phyloP scores from a whole-genome alignment of 2,797 vertebrate species.

The Natrix natrix region DNA sequence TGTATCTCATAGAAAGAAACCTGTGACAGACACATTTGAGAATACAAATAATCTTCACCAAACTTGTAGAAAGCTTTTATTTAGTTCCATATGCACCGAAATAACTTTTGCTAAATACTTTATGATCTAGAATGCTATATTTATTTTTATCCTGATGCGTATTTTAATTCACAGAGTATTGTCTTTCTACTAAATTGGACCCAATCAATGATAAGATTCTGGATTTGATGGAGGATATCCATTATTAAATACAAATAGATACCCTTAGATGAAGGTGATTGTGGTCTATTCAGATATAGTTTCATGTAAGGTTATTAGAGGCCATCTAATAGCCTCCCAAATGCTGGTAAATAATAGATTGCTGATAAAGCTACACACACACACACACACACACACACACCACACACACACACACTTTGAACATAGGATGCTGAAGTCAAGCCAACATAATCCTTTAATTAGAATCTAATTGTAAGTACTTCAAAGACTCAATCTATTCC shows the following conservation, averaged over 20 bases:
- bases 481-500: constrained; percentile 46
- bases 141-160: neutral
- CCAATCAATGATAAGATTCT: neutral
- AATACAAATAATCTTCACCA: neutral
- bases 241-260: neutral
- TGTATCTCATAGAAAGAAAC: neutral
- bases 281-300: neutral
- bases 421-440: constrained; percentile 5
- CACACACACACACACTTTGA: neutral
- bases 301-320: neutral
- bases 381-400: neutral
- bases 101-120: neutral
- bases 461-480: constrained; percentile 15
- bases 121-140: neutral
- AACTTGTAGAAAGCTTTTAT: neutral
- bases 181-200: neutral
- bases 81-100: neutral
- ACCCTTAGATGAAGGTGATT: constrained; percentile 24
- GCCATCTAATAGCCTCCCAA: constrained; percentile 15
- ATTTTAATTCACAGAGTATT: neutral
- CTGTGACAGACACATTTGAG: neutral
- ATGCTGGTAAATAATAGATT: constrained; percentile 31
- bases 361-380: constrained; percentile 10
- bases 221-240: constrained; percentile 18
- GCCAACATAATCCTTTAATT: constrained; percentile 37